These are phyloP conservation scores for Tauraco erythrolophus DNA, from an alignment of 2,113 vertebrate genomes.

Conservation along the genomic window DNA sequence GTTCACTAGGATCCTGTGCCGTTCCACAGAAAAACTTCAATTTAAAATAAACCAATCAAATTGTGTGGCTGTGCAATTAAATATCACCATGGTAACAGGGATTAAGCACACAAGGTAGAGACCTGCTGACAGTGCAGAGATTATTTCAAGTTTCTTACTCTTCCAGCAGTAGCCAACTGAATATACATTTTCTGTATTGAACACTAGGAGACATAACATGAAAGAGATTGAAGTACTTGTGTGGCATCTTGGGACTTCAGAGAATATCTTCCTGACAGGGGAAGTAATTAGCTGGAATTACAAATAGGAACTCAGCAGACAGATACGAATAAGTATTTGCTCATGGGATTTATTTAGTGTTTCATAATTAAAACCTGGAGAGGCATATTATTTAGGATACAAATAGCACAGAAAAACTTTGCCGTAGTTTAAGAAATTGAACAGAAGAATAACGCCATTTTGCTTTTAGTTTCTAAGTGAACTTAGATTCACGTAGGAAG, in stretches of 20 bases:
- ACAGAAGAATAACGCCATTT: background rate
- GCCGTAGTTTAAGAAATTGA: background rate
- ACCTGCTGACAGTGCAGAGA: conserved; percentile 45
- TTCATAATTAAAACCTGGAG: conserved; percentile 56
- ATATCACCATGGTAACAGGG: conserved; percentile 44
- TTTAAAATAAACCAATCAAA: conserved; percentile 67
- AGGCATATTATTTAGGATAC: conserved; percentile 10
- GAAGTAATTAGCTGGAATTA: conserved; percentile 68
- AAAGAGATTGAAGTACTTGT: background rate
- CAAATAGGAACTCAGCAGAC: conserved; percentile 36
- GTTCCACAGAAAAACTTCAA: conserved; percentile 16
- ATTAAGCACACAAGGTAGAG: conserved; percentile 45
- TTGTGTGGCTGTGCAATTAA: conserved; percentile 24
- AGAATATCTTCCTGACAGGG: conserved; percentile 58
- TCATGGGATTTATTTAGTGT: background rate
- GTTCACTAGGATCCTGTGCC: background rate
- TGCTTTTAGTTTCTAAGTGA: background rate
- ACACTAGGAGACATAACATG: background rate
- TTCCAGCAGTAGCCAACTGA: conserved; percentile 36
- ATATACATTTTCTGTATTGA: conserved; percentile 8
- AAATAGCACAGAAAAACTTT: background rate
- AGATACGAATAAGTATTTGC: conserved; percentile 16
- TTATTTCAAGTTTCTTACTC: conserved; percentile 48
- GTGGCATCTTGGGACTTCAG: background rate
- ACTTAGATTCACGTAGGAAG: background rate